phyloP scores from a whole-genome alignment of 2,797 vertebrate genomes.

The Odontamblyopus rebecca region DNA sequence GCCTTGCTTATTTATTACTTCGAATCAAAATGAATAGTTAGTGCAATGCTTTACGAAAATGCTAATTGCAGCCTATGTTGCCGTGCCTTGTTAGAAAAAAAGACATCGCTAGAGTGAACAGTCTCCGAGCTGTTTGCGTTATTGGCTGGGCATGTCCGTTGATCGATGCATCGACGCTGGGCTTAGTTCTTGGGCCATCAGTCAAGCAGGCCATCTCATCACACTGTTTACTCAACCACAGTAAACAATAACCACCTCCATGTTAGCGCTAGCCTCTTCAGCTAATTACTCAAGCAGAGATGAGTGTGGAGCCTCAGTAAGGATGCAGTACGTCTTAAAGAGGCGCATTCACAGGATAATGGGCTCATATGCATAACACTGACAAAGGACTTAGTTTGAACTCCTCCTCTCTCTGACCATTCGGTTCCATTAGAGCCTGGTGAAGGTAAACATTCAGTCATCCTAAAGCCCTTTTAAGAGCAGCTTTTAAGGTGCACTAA shows the following conservation, averaged over 20 bases:
- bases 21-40: background rate
- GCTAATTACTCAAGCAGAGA: slow-evolving; percentile 54
- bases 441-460: slow-evolving; percentile 49
- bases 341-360: slow-evolving; percentile 64
- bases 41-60: background rate
- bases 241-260: slow-evolving; percentile 68
- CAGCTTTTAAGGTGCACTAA: background rate
- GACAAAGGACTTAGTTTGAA: slow-evolving; percentile 55
- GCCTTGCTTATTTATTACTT: slow-evolving; percentile 13
- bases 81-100: slow-evolving; percentile 40
- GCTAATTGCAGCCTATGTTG: slow-evolving; percentile 17
- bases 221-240: slow-evolving; percentile 64
- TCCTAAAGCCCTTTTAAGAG: slow-evolving; percentile 22
- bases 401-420: slow-evolving; percentile 42
- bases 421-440: slow-evolving; percentile 54
- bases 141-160: slow-evolving; percentile 27
- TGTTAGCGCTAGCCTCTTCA: slow-evolving; percentile 42
- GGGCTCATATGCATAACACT: slow-evolving; percentile 73
- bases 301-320: slow-evolving; percentile 14
- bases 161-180: slow-evolving; percentile 64
- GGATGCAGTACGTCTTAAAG: slow-evolving; percentile 37
- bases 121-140: slow-evolving; percentile 48
- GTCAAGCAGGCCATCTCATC: slow-evolving; percentile 67
- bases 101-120: slow-evolving; percentile 29
- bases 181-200: slow-evolving; percentile 52